Percentiles rank a stretch among this genome's conserved stretches.
Evolutionary conservation across 1,140 invertebrate genomes (phyloP).

Genomic region (Zeugodacus cucurbitae): DNA sequence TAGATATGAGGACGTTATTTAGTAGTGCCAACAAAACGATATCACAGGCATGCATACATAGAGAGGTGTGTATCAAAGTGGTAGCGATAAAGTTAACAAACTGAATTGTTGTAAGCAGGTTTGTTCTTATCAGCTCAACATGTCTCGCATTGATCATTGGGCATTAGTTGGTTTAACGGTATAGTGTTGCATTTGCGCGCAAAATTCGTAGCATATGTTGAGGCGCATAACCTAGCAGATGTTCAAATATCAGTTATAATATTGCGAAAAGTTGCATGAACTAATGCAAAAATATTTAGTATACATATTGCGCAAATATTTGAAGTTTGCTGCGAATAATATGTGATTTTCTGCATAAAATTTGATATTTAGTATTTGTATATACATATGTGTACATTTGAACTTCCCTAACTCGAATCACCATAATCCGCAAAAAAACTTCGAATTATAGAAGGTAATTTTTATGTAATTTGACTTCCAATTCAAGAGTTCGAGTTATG

Average conservation of each 20-base stretch:
- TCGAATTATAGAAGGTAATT: too few relatives aligned
- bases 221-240: conserved; percentile 43
- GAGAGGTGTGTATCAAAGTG: background rate
- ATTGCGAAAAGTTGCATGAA: background rate
- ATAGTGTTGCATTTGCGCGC: conserved; percentile 25
- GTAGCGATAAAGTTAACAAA: background rate
- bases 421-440: too few relatives aligned
- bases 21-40: background rate
- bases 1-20: background rate
- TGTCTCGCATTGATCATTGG: conserved; percentile 2
- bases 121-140: conserved; percentile 4
- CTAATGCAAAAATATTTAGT: background rate
- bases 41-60: background rate
- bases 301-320: too few relatives aligned
- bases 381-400: too few relatives aligned
- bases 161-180: background rate
- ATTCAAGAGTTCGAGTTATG: too few relatives aligned
- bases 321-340: too few relatives aligned
- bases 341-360: too few relatives aligned
- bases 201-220: conserved; percentile 61
- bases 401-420: too few relatives aligned
- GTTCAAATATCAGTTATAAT: background rate
- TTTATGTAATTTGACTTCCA: too few relatives aligned
- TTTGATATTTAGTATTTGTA: too few relatives aligned
- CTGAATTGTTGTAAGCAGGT: conserved; percentile 9